Evolutionary conservation across 2,113 vertebrate species (phyloP).

Genomic region (Dinomys branickii): DNA sequence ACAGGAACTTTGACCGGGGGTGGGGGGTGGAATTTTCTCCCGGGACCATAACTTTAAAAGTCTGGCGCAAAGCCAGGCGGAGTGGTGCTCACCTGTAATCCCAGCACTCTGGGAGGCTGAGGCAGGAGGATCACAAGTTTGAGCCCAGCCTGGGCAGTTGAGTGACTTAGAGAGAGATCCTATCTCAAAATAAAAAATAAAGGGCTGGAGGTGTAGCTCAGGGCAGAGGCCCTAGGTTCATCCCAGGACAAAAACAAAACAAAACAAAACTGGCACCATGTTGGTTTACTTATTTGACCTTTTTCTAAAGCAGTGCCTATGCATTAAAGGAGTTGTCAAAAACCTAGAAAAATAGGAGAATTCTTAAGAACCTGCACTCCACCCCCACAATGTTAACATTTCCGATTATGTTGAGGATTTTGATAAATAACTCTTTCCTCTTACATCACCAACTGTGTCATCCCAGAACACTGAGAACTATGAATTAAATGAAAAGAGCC

Average conservation of each 20-base stretch:
- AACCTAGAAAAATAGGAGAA: not conserved
- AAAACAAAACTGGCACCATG: not conserved
- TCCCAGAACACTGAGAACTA: not conserved
- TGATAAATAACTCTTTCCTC: constrained; percentile 22
- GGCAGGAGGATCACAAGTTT: not conserved
- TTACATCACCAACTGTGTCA: not conserved
- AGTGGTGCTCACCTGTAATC: not conserved
- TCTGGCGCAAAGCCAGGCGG: not conserved
- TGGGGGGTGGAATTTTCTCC: not conserved
- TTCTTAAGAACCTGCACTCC: not conserved
- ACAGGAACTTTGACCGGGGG: not conserved
- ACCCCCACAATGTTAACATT: not conserved
- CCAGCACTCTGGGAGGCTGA: not conserved
- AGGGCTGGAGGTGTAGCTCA: not conserved
- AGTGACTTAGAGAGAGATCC: not conserved
- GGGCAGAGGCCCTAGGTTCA: not conserved
- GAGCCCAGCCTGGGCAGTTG: not conserved
- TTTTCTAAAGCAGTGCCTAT: not conserved
- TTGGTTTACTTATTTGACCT: not conserved
- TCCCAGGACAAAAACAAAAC: not conserved
- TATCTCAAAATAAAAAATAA: not conserved
- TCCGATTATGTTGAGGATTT: not conserved
- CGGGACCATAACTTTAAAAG: not conserved
- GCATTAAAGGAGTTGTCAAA: constrained; percentile 39
- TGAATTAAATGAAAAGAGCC: not conserved